Percentiles rank a stretch among this genome's conserved stretches.
Conservation (phyloP, 2,797 vertebrate genomes). For the Cryptoblepharus egeriae region DNA sequence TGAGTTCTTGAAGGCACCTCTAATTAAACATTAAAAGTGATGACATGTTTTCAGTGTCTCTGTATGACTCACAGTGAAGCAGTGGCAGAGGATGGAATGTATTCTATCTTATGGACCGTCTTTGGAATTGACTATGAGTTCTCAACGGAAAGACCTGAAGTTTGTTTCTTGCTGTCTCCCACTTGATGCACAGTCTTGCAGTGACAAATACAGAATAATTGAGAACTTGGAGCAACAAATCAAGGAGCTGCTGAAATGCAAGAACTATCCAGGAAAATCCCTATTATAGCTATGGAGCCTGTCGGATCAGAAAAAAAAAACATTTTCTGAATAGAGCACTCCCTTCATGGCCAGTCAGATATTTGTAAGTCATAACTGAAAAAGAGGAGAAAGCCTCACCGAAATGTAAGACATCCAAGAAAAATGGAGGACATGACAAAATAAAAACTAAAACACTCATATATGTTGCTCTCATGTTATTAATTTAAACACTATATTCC, state of each 20-base stretch:
- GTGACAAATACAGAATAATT: background rate
- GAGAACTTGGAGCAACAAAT: background rate
- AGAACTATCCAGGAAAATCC: background rate
- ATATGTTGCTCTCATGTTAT: too few species aligned
- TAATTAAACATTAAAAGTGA: background rate
- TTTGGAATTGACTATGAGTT: background rate
- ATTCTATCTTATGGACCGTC: too few species aligned
- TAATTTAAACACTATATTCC: too few species aligned
- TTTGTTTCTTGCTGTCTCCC: background rate
- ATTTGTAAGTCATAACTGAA: too few species aligned
- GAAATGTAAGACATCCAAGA: too few species aligned
- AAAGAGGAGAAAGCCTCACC: too few species aligned
- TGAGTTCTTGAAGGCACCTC: conserved; percentile 44
- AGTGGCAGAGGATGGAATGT: background rate
- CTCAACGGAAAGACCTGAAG: background rate
- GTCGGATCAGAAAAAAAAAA: too few species aligned
- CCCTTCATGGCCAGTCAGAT: too few species aligned
- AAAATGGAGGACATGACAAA: too few species aligned
- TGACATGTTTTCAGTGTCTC: background rate
- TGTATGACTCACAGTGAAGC: background rate
- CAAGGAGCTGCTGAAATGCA: background rate
- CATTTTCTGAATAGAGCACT: too few species aligned
- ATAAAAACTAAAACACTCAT: too few species aligned
- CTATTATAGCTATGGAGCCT: background rate
- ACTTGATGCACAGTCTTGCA: background rate